These are phyloP conservation scores for Chelmon rostratus DNA, from an alignment of 2,797 vertebrate genomes.

Conservation along the genomic window DNA sequence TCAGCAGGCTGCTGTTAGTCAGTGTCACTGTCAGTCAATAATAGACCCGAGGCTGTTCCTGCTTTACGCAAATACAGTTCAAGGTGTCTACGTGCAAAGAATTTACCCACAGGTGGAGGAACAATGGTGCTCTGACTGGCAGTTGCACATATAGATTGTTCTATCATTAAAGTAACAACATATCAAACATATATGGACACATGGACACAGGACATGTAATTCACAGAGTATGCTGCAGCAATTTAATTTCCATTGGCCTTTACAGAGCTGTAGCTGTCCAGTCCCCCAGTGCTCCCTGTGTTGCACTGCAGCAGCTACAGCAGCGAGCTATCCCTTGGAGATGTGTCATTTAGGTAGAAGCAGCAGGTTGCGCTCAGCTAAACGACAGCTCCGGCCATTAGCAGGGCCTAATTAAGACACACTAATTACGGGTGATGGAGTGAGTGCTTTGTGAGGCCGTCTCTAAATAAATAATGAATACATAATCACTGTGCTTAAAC, in stretches of 20 bases:
- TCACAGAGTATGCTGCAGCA: slow-evolving; percentile 1
- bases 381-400: slow-evolving; percentile 79
- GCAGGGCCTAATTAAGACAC: slow-evolving; percentile 84
- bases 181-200: no score
- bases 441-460: slow-evolving; percentile 70
- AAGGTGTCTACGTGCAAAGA: background rate
- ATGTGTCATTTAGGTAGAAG: slow-evolving; percentile 76
- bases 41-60: background rate
- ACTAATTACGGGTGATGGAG: slow-evolving; percentile 87
- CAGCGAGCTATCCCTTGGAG: slow-evolving; percentile 63
- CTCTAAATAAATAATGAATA: slow-evolving; percentile 82
- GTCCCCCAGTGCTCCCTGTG: slow-evolving; percentile 21
- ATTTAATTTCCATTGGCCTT: slow-evolving; percentile 34
- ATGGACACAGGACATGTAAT: background rate
- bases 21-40: slow-evolving; percentile 6
- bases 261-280: slow-evolving; percentile 20
- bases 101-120: background rate
- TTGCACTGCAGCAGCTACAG: slow-evolving; percentile 44
- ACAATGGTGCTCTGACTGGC: background rate
- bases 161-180: no score
- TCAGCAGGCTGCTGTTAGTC: background rate
- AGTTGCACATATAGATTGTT: background rate
- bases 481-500: slow-evolving; percentile 81
- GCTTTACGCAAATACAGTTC: background rate
- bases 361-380: slow-evolving; percentile 77